Percentiles rank a stretch among this genome's conserved stretches.
These are phyloP conservation scores for Onthophagus taurus DNA, from an alignment of 1,140 invertebrate genomes.

Conservation along the genomic window DNA sequence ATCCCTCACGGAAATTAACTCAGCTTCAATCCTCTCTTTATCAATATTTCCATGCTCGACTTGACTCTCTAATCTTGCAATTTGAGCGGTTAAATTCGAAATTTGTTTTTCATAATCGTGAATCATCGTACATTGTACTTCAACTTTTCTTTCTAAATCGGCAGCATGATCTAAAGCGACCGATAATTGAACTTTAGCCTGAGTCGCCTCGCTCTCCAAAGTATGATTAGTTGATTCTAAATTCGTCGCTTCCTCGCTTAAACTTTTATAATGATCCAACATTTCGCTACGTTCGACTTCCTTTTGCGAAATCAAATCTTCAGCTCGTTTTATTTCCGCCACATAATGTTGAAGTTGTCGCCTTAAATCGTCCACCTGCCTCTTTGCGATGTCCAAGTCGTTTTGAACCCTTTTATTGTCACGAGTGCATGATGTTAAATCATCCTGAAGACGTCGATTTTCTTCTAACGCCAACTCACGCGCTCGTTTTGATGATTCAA, in stretches of 20 bases:
- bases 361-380: constrained; percentile 57
- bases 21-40: constrained; percentile 35
- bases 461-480: constrained; percentile 23
- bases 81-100: constrained; percentile 41
- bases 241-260: constrained; percentile 58
- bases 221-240: constrained; percentile 64
- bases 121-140: constrained; percentile 43
- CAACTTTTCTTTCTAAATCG: constrained; percentile 44
- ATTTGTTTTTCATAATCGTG: constrained; percentile 48
- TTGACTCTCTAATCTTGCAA: constrained; percentile 45
- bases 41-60: constrained; percentile 38
- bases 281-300: constrained; percentile 61
- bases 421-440: constrained; percentile 43
- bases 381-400: constrained; percentile 50
- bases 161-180: constrained; percentile 42
- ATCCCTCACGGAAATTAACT: constrained; percentile 41
- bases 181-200: constrained; percentile 45
- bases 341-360: constrained; percentile 63
- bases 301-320: constrained; percentile 57
- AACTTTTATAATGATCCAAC: constrained; percentile 59
- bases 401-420: constrained; percentile 43
- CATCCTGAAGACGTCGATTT: constrained; percentile 49
- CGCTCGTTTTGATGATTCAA: constrained; percentile 17
- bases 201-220: constrained; percentile 57
- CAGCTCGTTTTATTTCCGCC: constrained; percentile 56